Evolutionary conservation across 1,140 invertebrate genomes (phyloP).

Genomic region (Monochamus saltuarius): DNA sequence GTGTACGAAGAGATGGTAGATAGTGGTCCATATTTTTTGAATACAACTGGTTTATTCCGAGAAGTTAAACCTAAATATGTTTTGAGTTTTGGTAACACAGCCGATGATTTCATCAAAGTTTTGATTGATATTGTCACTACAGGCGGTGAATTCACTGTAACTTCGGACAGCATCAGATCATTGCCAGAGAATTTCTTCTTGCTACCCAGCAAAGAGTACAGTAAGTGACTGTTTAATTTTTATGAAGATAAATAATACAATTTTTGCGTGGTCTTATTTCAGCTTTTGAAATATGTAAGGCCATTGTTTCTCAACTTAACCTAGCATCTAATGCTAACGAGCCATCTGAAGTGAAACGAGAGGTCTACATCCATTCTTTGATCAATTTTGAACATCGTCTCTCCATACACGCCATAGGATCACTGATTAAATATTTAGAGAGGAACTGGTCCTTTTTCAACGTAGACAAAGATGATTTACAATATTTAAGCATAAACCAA

Average conservation of each 20-base stretch:
- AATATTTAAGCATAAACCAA: conserved; percentile 62
- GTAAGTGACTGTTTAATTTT: conserved; percentile 48
- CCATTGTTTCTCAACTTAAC: conserved; percentile 61
- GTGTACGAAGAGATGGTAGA: conserved; percentile 65
- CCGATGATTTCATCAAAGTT: conserved; percentile 54
- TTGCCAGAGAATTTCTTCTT: conserved; percentile 54
- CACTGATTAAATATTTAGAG: conserved; percentile 72
- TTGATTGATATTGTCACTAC: conserved; percentile 48
- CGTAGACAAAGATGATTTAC: conserved; percentile 57
- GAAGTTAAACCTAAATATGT: conserved; percentile 65
- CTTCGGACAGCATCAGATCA: conserved; percentile 45
- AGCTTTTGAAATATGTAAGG: conserved; percentile 65
- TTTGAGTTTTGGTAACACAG: conserved; percentile 55
- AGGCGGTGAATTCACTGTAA: conserved; percentile 33
- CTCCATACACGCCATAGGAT: conserved; percentile 72
- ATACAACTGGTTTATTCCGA: conserved; percentile 60
- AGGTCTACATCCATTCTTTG: conserved; percentile 65
- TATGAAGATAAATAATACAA: conserved; percentile 19
- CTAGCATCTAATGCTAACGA: conserved; percentile 61
- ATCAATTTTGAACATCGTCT: conserved; percentile 66
- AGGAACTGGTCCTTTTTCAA: conserved; percentile 64
- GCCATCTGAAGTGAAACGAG: conserved; percentile 60
- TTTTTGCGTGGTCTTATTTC: conserved; percentile 21
- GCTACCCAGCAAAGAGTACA: conserved; percentile 59
- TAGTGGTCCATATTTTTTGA: conserved; percentile 58